Evolutionary conservation across 1,140 invertebrate species (phyloP), one percentile per base, ranked within the genome.

Genomic region (Cydia pomonella): DNA sequence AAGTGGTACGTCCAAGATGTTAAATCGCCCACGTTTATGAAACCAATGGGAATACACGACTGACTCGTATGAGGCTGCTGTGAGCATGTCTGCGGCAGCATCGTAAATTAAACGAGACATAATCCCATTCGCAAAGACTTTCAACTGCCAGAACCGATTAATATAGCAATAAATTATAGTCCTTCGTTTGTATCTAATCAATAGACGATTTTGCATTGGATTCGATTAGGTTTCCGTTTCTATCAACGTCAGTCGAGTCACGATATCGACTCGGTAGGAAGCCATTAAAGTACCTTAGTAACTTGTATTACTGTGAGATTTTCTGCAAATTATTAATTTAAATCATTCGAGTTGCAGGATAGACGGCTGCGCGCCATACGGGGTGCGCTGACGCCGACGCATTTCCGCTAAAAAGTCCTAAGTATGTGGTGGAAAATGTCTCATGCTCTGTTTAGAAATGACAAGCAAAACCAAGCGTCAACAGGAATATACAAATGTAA

Each of bases 111-210:
- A 33, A 69, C 64, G n/a, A 64, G 64, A 69, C 64, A 69, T 18
- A 69, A 33, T 64, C 10, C 63, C 29, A 69, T 69, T 69, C n/a
- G 64, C 64, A 27, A 69, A 69, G 64, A 69, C 64, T 66, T 66
- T 69, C 64, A 69, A 69, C 25, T 69, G 64, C 29, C 64, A 18
- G n/a, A 12, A 33, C n/a, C 25, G 33, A 69, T 69, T 33, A 69
- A 69, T 69, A 27, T 64, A 38, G 10, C 4, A 38, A 38, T 16
- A 33, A 69, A 38, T 69, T 69, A 69, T 69, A 38, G 29, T 9
- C 7, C 29, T 10, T 10, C 64, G n/a, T 33, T 27, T 64, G 63
- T 29, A 64, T 64, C 27, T 64, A 64, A 64, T 64, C 63, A 29
- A 16, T 13, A 64, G 63, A 64, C n/a, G 3, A 53, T 53, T 59